Evolutionary conservation across 2,888 invertebrate genomes (phyloP).

Genomic region (Andrena trimmerana): DNA sequence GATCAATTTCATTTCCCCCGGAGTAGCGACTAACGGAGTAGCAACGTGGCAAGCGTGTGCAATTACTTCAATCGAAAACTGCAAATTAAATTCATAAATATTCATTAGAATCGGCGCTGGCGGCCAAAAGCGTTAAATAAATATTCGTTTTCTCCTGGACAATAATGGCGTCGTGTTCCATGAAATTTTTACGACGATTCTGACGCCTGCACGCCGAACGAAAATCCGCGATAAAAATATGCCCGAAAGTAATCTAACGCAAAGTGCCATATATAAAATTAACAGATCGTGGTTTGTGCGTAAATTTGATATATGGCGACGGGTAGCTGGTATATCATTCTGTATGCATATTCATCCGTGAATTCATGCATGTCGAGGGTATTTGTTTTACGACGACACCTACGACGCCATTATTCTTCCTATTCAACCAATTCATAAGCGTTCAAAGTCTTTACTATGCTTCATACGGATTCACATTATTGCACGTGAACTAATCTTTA

Average conservation of each 20-base stretch:
- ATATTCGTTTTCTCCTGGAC: constrained; percentile 43
- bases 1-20: constrained; percentile 31
- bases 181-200: constrained; percentile 25
- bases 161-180: constrained; percentile 34
- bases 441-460: background rate
- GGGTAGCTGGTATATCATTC: constrained; percentile 51
- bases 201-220: background rate
- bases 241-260: constrained; percentile 43
- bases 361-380: constrained; percentile 32
- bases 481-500: background rate
- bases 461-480: background rate
- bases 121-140: constrained; percentile 35
- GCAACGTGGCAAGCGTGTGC: background rate
- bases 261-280: constrained; percentile 60
- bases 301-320: constrained; percentile 58
- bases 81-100: constrained; percentile 53
- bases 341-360: constrained; percentile 55
- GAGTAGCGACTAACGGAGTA: no score
- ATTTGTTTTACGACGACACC: constrained; percentile 38
- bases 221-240: constrained; percentile 34
- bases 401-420: constrained; percentile 43
- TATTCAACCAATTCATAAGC: constrained; percentile 40
- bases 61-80: constrained; percentile 42
- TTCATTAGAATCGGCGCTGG: constrained; percentile 47
- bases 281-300: constrained; percentile 55